phyloP scores from a whole-genome alignment of 1,140 invertebrate genomes.

The Drosophila murphyi region DNA sequence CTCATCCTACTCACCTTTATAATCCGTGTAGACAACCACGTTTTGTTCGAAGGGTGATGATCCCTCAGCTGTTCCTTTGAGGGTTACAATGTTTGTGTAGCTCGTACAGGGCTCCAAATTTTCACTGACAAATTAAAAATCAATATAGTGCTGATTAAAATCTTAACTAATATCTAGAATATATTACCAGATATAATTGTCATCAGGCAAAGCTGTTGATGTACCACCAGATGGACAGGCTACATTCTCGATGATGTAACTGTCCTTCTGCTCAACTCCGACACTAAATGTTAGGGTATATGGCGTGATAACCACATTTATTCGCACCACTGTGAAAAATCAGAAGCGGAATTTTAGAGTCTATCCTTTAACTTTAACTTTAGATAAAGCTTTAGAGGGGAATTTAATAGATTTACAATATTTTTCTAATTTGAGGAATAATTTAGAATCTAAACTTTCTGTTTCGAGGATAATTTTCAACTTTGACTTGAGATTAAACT shows the following conservation, averaged over 20 bases:
- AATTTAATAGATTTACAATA: background rate
- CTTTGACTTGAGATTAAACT: too few species aligned
- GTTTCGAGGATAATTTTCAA: too few species aligned
- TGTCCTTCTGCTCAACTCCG: conserved; percentile 40
- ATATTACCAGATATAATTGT: conserved; percentile 52
- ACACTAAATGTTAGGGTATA: conserved; percentile 61
- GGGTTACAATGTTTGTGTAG: conserved; percentile 47
- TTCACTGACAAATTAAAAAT: conserved; percentile 37
- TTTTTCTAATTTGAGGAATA: too few species aligned
- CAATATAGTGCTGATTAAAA: background rate
- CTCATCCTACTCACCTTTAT: conserved; percentile 47
- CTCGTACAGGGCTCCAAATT: conserved; percentile 64
- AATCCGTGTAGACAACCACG: conserved; percentile 55
- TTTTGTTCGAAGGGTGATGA: conserved; percentile 29
- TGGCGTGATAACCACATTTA: conserved; percentile 36
- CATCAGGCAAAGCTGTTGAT: conserved; percentile 27
- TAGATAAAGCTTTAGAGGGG: background rate
- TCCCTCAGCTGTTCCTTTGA: conserved; percentile 24
- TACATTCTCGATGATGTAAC: conserved; percentile 49
- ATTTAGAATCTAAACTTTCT: too few species aligned
- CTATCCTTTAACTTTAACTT: too few species aligned
- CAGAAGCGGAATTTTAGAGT: too few species aligned
- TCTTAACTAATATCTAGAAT: background rate
- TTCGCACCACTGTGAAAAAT: conserved; percentile 34
- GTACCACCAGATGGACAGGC: conserved; percentile 45